Percentiles rank a stretch among this genome's conserved stretches.
These are phyloP conservation scores for Enteromius afrohamiltoni DNA, from an alignment of 2,797 vertebrate genomes.

Conservation along the genomic window DNA sequence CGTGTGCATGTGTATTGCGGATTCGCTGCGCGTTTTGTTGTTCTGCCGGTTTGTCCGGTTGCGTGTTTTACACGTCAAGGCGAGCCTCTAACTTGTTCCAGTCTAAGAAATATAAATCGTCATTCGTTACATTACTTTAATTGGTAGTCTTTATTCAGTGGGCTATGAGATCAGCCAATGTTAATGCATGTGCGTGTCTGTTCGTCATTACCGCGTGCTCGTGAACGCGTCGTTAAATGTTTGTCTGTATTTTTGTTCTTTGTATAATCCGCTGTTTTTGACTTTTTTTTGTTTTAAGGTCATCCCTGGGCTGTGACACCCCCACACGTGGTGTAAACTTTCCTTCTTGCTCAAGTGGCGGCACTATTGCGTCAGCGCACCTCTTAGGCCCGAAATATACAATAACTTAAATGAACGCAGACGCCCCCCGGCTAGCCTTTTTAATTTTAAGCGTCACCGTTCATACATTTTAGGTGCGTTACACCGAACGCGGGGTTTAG, in stretches of 20 bases:
- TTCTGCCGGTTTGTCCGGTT: background rate
- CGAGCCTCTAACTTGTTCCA: background rate
- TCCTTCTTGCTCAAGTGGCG: background rate
- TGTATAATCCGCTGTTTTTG: background rate
- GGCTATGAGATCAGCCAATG: background rate
- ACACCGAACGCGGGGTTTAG: background rate
- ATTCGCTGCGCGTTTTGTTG: background rate
- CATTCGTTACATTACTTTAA: fast-evolving
- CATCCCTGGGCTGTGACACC: background rate
- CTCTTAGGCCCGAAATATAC: background rate
- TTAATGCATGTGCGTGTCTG: background rate
- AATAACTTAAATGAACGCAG: background rate
- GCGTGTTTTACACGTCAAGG: background rate
- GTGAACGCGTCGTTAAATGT: background rate
- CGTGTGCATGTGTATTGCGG: conserved; percentile 32
- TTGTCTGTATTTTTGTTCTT: background rate
- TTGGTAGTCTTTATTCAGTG: background rate
- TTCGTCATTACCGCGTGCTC: too few relatives aligned
- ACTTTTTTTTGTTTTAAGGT: background rate
- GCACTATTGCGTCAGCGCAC: conserved; percentile 24
- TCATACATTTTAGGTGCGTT: background rate
- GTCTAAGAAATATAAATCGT: background rate
- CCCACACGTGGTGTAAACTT: conserved; percentile 20
- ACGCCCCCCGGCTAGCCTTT: background rate
- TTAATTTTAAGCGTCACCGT: background rate